These are phyloP conservation scores for Diaphora mendica DNA, from an alignment of 2,888 invertebrate species.

Conservation along the genomic window DNA sequence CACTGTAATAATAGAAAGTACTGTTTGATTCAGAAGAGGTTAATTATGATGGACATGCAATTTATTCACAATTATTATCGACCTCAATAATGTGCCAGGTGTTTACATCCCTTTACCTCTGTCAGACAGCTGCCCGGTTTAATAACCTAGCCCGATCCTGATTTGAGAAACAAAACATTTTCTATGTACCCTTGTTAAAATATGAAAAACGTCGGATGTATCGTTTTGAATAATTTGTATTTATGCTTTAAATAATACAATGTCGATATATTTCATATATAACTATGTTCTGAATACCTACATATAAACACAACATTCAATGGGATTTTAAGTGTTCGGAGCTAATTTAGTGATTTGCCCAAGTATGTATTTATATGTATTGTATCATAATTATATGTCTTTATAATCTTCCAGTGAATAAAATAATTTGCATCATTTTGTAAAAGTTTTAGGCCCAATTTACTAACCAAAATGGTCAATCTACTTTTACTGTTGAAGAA, in stretches of 20 bases:
- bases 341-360: too few species aligned
- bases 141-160: constrained; percentile 60
- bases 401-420: too few species aligned
- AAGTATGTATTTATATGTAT: too few species aligned
- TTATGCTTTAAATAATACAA: too few species aligned
- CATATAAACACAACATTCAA: too few species aligned
- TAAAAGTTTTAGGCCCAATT: too few species aligned
- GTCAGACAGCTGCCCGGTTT: constrained; percentile 74
- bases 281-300: too few species aligned
- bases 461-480: not conserved
- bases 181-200: constrained; percentile 24
- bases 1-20: not conserved
- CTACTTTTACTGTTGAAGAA: not conserved
- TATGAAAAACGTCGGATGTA: not conserved
- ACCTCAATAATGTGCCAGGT: constrained; percentile 32
- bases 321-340: too few species aligned
- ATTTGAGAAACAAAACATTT: constrained; percentile 15
- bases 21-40: not conserved
- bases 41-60: not conserved
- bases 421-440: too few species aligned
- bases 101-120: constrained; percentile 40
- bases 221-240: not conserved
- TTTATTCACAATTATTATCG: not conserved
- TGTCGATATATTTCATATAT: too few species aligned
- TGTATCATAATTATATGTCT: too few species aligned